Conservation (phyloP, 2,888 invertebrate species). For the Aricia artaxerxes region DNA sequence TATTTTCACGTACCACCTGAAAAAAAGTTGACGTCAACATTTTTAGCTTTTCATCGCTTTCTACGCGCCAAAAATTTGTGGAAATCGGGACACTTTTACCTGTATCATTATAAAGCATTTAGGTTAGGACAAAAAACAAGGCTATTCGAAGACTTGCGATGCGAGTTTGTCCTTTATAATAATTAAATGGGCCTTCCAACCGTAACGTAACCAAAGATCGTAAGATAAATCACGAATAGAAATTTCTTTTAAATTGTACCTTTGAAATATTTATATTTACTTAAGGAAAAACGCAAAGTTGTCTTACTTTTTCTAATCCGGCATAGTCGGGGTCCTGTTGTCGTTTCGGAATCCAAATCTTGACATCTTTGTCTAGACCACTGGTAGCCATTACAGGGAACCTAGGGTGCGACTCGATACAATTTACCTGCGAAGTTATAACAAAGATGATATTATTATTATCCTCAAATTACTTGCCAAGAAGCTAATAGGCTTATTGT, state of each 20-base stretch:
- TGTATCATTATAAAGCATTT: no score
- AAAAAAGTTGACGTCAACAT: conserved; percentile 27
- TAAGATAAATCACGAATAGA: no score
- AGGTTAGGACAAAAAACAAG: no score
- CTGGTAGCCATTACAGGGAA: conserved; percentile 93
- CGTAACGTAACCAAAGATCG: no score
- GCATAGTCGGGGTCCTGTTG: conserved; percentile 79
- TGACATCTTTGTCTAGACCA: conserved; percentile 94
- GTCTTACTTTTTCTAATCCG: conserved; percentile 71
- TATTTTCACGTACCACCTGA: conserved; percentile 68
- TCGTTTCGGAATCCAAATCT: conserved; percentile 92
- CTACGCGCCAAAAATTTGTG: neutral
- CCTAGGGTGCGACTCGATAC: conserved; percentile 93
- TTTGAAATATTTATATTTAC: no score
- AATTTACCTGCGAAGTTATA: conserved; percentile 86
- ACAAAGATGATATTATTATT: neutral
- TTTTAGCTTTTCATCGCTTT: neutral
- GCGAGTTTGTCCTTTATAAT: neutral
- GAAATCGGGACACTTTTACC: no score
- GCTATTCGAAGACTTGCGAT: no score
- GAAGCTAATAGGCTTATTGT: neutral
- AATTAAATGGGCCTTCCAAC: no score
- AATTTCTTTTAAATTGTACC: no score
- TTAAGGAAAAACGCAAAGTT: neutral
- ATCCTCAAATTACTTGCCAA: no score